phyloP scores from a whole-genome alignment of 1,140 invertebrate species.

The Ruditapes philippinarum region DNA sequence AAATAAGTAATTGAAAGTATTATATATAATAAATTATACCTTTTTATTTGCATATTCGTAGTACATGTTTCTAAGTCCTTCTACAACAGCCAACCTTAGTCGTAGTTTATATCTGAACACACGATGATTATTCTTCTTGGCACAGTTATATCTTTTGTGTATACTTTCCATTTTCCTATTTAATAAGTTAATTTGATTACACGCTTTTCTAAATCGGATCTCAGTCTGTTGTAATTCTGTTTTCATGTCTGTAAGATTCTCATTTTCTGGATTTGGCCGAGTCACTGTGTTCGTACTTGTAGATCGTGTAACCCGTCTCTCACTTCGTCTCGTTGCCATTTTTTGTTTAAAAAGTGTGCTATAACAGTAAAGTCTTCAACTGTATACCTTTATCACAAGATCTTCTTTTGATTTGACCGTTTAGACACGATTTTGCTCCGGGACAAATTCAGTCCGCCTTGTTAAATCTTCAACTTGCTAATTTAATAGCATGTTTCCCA shows the following conservation, averaged over 20 bases:
- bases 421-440: slow-evolving; percentile 26
- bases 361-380: background rate
- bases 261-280: background rate
- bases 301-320: slow-evolving; percentile 48
- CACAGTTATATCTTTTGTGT: slow-evolving; percentile 66
- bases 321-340: slow-evolving; percentile 55
- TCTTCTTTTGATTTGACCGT: background rate
- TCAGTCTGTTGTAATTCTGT: slow-evolving; percentile 57
- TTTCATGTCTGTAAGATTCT: slow-evolving; percentile 49
- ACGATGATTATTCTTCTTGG: slow-evolving; percentile 62
- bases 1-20: too few species aligned
- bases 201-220: slow-evolving; percentile 64
- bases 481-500: background rate
- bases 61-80: slow-evolving; percentile 71
- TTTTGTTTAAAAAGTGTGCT: background rate
- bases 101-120: slow-evolving; percentile 68
- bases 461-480: background rate
- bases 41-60: slow-evolving; percentile 71
- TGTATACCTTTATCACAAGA: background rate
- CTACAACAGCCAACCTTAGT: slow-evolving; percentile 66
- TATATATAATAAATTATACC: too few species aligned
- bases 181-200: slow-evolving; percentile 68
- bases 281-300: slow-evolving; percentile 8
- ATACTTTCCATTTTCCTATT: slow-evolving; percentile 64
- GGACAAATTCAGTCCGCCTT: slow-evolving; percentile 1